Evolutionary conservation across 2,888 invertebrate genomes (phyloP).

Genomic region (Macrosoma leucophasiata): DNA sequence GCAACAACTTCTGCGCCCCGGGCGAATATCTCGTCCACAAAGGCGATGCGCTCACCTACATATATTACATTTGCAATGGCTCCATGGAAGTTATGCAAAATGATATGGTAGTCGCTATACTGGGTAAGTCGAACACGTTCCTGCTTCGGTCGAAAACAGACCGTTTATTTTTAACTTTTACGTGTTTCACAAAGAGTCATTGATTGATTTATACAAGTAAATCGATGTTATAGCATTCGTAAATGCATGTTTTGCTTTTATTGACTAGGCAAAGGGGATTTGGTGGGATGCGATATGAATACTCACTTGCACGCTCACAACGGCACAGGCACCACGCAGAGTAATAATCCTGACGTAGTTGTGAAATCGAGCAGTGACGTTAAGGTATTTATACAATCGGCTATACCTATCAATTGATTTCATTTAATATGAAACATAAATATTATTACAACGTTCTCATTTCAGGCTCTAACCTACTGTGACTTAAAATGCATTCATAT

Average conservation of each 20-base stretch:
- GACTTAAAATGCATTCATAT: conserved; percentile 96
- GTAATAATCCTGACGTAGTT: conserved; percentile 83
- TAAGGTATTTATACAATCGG: conserved; percentile 62
- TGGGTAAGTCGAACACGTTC: conserved; percentile 80
- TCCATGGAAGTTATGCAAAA: conserved; percentile 98
- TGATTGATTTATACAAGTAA: too few relatives aligned
- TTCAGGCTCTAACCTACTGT: conserved; percentile 93
- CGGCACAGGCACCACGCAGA: conserved; percentile 75
- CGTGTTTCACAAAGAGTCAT: too few relatives aligned
- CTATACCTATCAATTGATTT: conserved; percentile 1
- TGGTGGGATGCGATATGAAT: conserved; percentile 94
- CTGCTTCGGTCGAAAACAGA: not conserved
- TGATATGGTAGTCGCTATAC: conserved; percentile 96
- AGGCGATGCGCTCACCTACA: conserved; percentile 94
- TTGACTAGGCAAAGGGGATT: conserved; percentile 94
- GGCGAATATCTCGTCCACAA: conserved; percentile 96
- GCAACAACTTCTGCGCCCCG: conserved; percentile 96
- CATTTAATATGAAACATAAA: not conserved
- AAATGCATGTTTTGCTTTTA: conserved; percentile 25
- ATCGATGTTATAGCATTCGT: not conserved
- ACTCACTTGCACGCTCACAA: conserved; percentile 83
- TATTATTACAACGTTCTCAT: conserved; percentile 13
- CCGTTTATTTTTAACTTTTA: too few relatives aligned
- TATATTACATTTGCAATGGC: conserved; percentile 97
- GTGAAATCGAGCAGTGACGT: conserved; percentile 97